These are phyloP conservation scores for Andrena minutula DNA, from an alignment of 2,888 invertebrate genomes.

Conservation along the genomic window DNA sequence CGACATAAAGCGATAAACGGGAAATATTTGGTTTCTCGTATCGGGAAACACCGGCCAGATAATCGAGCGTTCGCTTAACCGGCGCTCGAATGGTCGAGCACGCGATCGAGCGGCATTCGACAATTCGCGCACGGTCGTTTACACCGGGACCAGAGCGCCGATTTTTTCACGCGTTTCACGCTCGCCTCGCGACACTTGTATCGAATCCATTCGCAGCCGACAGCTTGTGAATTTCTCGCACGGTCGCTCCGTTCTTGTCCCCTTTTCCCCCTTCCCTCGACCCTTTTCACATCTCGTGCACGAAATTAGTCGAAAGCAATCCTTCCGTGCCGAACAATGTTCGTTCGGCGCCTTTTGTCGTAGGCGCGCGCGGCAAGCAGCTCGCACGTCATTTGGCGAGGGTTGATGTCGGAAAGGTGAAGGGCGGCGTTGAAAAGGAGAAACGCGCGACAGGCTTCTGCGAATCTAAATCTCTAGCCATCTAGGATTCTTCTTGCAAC, in stretches of 20 bases:
- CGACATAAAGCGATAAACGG: background rate
- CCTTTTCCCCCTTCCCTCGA: background rate
- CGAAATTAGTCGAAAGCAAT: constrained; percentile 42
- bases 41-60: background rate
- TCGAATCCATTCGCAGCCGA: background rate
- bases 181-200: background rate
- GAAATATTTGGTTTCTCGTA: background rate
- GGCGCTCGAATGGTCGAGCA: background rate
- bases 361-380: constrained; percentile 2
- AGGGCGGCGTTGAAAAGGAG: background rate
- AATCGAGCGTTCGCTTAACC: background rate
- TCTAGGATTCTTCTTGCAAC: no score
- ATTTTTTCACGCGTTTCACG: constrained; percentile 1
- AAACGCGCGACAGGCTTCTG: background rate
- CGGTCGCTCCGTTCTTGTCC: background rate
- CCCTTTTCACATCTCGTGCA: background rate
- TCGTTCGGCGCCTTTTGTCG: constrained; percentile 4
- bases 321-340: constrained; percentile 17
- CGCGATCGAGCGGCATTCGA: background rate
- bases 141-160: background rate
- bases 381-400: background rate
- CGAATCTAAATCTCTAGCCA: background rate
- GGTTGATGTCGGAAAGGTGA: background rate
- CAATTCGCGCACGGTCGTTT: background rate
- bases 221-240: constrained; percentile 11